These are phyloP conservation scores for Mormyrus iriodes DNA, from an alignment of 2,113 vertebrate species.

Conservation along the genomic window DNA sequence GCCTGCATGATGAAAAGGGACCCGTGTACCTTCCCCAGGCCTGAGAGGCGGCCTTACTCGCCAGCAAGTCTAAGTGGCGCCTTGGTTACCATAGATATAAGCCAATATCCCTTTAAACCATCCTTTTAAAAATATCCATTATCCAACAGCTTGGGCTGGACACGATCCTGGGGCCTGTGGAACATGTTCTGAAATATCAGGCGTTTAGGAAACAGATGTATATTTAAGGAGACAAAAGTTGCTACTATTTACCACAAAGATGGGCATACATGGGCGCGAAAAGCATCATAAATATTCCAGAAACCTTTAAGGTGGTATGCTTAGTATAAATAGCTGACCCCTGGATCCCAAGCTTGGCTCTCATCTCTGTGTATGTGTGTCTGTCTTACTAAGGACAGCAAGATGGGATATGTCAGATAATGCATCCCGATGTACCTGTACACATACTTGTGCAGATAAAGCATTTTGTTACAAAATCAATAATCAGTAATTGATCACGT, in stretches of 20 bases:
- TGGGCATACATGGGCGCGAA: background rate
- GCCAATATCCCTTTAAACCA: background rate
- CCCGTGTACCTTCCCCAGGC: background rate
- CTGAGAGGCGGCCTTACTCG: background rate
- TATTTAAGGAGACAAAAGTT: background rate
- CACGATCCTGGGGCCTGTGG: background rate
- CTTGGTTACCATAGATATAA: background rate
- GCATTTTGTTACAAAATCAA: background rate
- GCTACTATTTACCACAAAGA: background rate
- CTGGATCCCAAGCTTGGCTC: background rate
- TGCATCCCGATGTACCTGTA: background rate
- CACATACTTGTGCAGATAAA: background rate
- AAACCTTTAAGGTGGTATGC: background rate
- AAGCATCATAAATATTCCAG: background rate
- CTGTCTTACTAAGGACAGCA: background rate
- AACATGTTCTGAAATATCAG: background rate
- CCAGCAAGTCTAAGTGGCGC: background rate
- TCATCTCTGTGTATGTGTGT: background rate
- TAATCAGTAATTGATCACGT: background rate
- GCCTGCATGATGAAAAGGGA: background rate
- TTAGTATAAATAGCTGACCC: background rate
- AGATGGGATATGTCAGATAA: background rate
- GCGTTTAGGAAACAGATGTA: background rate
- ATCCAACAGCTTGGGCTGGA: background rate
- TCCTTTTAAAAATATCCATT: background rate